phyloP scores from a whole-genome alignment of 2,113 vertebrate genomes.

The Motacilla alba region DNA sequence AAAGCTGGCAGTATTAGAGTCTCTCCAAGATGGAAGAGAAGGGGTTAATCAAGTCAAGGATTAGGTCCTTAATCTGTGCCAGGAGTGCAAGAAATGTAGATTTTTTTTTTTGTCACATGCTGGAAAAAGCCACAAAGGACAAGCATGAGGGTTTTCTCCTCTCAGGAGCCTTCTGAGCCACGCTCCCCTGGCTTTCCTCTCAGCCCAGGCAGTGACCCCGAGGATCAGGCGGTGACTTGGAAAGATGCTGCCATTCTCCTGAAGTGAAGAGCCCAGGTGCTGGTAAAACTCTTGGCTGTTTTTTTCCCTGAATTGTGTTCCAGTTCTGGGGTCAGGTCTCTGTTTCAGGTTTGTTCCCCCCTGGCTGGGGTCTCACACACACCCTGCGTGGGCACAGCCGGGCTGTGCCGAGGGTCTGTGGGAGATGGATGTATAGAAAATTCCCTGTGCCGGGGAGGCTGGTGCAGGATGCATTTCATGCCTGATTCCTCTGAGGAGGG shows the following conservation, averaged over 20 bases:
- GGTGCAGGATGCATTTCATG: rapidly evolving
- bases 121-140: neutral
- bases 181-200: neutral
- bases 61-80: neutral
- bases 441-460: neutral
- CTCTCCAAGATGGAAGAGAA: neutral
- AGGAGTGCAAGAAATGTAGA: neutral
- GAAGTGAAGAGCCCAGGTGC: neutral
- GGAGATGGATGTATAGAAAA: neutral
- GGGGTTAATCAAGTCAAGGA: neutral
- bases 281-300: neutral
- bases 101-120: neutral
- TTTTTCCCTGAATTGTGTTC: neutral
- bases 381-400: rapidly evolving
- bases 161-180: neutral
- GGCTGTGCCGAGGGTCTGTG: neutral
- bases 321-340: neutral
- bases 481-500: neutral
- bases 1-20: neutral
- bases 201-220: neutral
- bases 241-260: neutral
- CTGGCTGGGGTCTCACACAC: neutral
- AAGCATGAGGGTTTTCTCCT: neutral
- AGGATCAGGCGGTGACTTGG: neutral
- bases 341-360: neutral